phyloP scores from a whole-genome alignment of 2,888 invertebrate genomes.

The Mimumesa dahlbomi region DNA sequence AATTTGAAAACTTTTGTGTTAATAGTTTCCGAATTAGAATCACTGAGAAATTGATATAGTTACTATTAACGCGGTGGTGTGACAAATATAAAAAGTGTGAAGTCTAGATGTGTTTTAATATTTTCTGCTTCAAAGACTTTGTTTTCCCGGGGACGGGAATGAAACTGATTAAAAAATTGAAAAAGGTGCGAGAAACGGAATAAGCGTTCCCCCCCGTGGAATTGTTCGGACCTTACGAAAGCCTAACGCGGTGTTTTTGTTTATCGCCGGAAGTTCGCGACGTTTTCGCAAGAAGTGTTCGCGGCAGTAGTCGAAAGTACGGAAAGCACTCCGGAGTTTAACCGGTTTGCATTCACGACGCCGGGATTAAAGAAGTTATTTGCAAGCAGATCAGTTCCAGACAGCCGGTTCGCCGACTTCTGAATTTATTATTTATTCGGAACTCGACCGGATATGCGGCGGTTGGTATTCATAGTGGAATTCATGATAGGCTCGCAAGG shows the following conservation, averaged over 20 bases:
- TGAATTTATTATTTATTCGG: slow-evolving; percentile 66
- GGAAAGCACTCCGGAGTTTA: slow-evolving; percentile 50
- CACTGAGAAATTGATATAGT: no score
- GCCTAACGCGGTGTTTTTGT: neutral
- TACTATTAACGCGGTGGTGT: no score
- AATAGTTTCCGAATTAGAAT: no score
- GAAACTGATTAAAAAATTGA: no score
- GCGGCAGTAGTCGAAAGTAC: slow-evolving; percentile 19
- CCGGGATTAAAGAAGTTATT: slow-evolving; percentile 65
- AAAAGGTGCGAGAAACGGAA: no score
- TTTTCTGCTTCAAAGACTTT: no score
- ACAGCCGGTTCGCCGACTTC: slow-evolving; percentile 26
- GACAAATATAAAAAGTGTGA: no score
- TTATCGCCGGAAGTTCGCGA: slow-evolving; percentile 5
- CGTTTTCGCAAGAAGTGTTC: slow-evolving; percentile 11
- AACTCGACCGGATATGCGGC: slow-evolving; percentile 40
- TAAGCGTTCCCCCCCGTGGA: no score
- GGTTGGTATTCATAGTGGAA: slow-evolving; percentile 61
- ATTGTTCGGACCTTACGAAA: no score
- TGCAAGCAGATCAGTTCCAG: slow-evolving; percentile 57
- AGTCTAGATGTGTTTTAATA: no score
- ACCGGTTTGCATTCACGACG: slow-evolving; percentile 38
- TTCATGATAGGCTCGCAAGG: slow-evolving; percentile 52
- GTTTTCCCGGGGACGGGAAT: no score
- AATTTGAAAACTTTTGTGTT: no score